A percentile compares a stretch with the other conserved stretches of the same genome.
Evolutionary conservation across 2,797 vertebrate species (phyloP).

Genomic region (Nannoperca obscura): DNA sequence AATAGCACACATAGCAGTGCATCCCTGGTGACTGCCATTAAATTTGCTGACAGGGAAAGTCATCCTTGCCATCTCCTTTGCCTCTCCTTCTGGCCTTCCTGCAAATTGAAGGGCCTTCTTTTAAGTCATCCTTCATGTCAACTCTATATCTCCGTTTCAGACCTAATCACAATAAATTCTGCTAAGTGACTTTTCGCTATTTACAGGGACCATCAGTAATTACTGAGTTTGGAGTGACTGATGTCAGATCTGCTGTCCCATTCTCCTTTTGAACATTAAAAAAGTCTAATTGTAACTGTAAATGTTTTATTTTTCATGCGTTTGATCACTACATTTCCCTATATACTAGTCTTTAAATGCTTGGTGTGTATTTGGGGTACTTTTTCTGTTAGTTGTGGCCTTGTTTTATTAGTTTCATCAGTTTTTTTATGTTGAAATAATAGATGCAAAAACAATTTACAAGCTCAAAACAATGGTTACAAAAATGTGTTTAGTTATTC

Average conservation of each 20-base stretch:
- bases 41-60: constrained; percentile 39
- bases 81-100: constrained; percentile 2
- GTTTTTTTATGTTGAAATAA: neutral
- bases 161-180: neutral
- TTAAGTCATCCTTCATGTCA: neutral
- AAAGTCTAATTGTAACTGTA: neutral
- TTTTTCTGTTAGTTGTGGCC: neutral
- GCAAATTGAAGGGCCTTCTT: neutral
- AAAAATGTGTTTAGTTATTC: neutral
- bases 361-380: neutral
- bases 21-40: constrained; percentile 32
- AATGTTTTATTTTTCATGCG: neutral
- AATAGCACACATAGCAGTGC: constrained; percentile 16
- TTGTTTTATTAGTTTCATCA: neutral
- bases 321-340: neutral
- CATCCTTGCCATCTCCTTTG: constrained; percentile 12
- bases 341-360: neutral
- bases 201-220: neutral
- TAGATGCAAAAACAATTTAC: neutral
- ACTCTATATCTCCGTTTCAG: neutral
- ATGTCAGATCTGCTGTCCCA: neutral
- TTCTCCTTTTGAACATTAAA: neutral
- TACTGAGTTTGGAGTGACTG: neutral
- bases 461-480: neutral
- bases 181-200: neutral